phyloP scores from a whole-genome alignment of 2,113 vertebrate genomes.

The Lamprologus sp. region DNA sequence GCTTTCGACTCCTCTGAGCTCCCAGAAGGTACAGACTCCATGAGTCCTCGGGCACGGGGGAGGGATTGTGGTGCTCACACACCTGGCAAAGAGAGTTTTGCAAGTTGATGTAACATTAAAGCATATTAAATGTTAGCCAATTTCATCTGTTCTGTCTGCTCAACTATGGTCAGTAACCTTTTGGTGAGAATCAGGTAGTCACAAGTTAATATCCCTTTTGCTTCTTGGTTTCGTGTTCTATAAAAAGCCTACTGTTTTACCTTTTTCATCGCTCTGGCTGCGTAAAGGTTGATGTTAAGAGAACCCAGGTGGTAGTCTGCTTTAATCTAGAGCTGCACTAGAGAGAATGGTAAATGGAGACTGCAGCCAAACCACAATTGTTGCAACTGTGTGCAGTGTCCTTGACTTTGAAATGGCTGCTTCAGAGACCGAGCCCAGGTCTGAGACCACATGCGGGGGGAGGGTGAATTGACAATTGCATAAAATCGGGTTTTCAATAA shows the following conservation, averaged over 20 bases:
- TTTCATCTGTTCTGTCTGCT: background rate
- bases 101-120: background rate
- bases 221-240: background rate
- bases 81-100: slow-evolving; percentile 54
- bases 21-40: slow-evolving; percentile 79
- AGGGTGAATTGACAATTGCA: background rate
- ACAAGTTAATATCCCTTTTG: background rate
- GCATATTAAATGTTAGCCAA: background rate
- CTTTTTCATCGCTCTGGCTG: accelerated
- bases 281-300: background rate
- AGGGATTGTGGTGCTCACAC: slow-evolving; percentile 61
- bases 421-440: background rate
- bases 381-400: background rate
- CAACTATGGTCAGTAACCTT: background rate
- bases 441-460: background rate
- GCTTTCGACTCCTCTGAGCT: slow-evolving; percentile 69
- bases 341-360: background rate
- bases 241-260: background rate
- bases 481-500: background rate
- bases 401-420: background rate
- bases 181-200: background rate
- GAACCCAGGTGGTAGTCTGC: background rate
- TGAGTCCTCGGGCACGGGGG: background rate
- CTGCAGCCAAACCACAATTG: background rate
- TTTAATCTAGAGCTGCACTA: background rate